Evolutionary conservation across 2,888 invertebrate genomes (phyloP).

Genomic region (Disparrhopalites patrizii): DNA sequence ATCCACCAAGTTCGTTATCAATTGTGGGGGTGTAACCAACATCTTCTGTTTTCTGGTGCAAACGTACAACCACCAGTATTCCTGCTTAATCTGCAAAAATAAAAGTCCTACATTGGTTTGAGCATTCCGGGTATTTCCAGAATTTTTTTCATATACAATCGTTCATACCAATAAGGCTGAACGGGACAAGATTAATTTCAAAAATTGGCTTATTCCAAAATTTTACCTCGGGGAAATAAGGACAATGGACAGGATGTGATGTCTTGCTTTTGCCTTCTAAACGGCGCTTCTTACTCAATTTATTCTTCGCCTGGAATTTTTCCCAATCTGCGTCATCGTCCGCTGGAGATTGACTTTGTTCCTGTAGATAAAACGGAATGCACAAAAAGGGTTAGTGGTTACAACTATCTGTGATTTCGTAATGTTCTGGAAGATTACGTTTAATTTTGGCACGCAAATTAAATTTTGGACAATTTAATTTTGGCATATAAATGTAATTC

Average conservation of each 20-base stretch:
- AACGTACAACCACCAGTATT: constrained; percentile 99
- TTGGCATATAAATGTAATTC: too few relatives aligned
- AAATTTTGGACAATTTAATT: too few relatives aligned
- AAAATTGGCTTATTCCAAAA: too few relatives aligned
- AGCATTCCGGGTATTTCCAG: too few relatives aligned
- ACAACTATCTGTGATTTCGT: too few relatives aligned
- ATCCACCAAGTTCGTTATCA: constrained; percentile 86
- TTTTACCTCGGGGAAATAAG: constrained; percentile 80
- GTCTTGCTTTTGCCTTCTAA: constrained; percentile 89
- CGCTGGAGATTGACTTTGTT: constrained; percentile 38
- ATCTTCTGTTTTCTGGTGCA: constrained; percentile 90
- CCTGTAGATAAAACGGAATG: constrained; percentile 36
- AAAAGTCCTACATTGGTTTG: neutral
- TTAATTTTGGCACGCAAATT: too few relatives aligned
- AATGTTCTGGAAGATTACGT: too few relatives aligned
- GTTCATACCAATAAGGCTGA: too few relatives aligned
- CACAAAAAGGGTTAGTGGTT: too few relatives aligned
- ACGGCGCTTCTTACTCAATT: constrained; percentile 72
- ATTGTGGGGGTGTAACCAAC: constrained; percentile 85
- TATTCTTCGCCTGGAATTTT: constrained; percentile 80
- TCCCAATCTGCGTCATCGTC: constrained; percentile 89
- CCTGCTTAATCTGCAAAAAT: constrained; percentile 72
- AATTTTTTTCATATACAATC: too few relatives aligned
- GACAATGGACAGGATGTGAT: constrained; percentile 96
- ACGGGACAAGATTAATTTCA: neutral